phyloP scores from a whole-genome alignment of 2,113 vertebrate species.

The Anas platyrhynchos region DNA sequence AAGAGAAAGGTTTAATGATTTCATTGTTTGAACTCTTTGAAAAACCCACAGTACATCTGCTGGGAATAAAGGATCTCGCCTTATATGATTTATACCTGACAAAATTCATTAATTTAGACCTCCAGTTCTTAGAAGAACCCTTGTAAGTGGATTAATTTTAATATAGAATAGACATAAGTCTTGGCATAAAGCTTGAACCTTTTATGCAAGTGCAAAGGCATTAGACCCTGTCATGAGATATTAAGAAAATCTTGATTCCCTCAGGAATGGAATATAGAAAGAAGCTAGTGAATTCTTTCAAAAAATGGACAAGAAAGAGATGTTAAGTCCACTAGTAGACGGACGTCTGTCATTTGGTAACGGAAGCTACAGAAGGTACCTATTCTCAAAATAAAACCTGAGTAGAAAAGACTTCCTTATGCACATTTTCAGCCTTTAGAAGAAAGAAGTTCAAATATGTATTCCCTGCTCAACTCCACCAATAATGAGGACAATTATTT shows the following conservation, averaged over 20 bases:
- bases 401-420: neutral
- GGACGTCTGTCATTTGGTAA: neutral
- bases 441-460: neutral
- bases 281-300: neutral
- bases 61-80: neutral
- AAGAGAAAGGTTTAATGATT: constrained; percentile 25
- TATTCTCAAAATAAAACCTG: neutral
- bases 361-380: neutral
- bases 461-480: neutral
- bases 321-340: neutral
- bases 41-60: neutral
- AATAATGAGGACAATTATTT: constrained; percentile 44
- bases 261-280: neutral
- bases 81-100: neutral
- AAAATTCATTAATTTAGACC: neutral
- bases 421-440: neutral
- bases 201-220: neutral
- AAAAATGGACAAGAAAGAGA: neutral
- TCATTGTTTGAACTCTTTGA: neutral
- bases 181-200: neutral
- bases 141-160: neutral
- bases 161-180: neutral
- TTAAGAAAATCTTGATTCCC: neutral
- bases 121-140: neutral
- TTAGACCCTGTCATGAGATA: neutral